Base-by-base conservation (phyloP, 2,797 vertebrate genomes). In the Muraenolepis orangiensis region DNA sequence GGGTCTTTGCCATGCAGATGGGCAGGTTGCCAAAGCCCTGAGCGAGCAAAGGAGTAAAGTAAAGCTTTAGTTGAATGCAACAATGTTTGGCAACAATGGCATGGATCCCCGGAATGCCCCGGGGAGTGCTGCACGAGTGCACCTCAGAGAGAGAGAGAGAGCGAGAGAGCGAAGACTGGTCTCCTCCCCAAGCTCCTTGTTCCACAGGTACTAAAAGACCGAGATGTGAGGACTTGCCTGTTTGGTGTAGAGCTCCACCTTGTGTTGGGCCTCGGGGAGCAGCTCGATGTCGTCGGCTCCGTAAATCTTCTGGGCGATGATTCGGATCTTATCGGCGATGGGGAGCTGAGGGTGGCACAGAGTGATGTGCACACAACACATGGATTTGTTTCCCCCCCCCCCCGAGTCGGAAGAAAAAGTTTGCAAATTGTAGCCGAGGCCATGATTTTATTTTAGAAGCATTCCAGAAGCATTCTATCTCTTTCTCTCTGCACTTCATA, bases 1-100 rank as follows among this genome's bases (percentile, higher is more conserved):
- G 98, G 61, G 98, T 99, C 88, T 99, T 99, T 11, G 98, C 98
- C 98, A 99, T 99, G 90, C 98, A 99, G 83, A 99, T 94, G 16
- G 98, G 98, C 74, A 99, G 93, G 74, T 91, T 93, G 72, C 93
- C 93, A 85, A 99, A 99, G 26, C 98, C 98, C 98, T 99, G 78
- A 64, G 40, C 66, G 32, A 3, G 72, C 57, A 77, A 12, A 76
- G 74, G 23, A 20, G 69, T 72, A 29, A 4, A 70, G 38, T 67
- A n/a, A 26, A 1, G 16, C 18, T 3, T n/a, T n/a, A 26, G 14
- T 31, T 31, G 0, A 38, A 64, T 30, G 66, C 31, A 30, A 23
- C 57, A 30, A 23, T 23, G 8, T 26, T 64, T 26, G 23, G 10
- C 57, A 57, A 23, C 51, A 23, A 3, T 34, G 32, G 32, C 7